A percentile compares a stretch with the other conserved stretches of the same genome.
phyloP scores from a whole-genome alignment of 2,113 vertebrate species.

The Alectura lathami region DNA sequence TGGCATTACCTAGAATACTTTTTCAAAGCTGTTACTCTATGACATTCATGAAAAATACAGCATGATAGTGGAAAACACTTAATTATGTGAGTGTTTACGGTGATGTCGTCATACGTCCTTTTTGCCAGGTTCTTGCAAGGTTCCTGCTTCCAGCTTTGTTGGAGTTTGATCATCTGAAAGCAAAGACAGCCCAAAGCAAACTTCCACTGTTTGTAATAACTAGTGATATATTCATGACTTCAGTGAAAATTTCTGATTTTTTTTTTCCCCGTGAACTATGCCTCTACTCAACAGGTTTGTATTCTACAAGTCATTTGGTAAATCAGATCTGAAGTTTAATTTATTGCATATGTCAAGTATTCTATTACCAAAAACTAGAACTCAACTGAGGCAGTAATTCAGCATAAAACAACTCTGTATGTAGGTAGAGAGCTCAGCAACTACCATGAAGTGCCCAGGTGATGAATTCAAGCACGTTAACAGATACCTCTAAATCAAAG shows the following conservation, averaged over 20 bases:
- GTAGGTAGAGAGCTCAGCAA: background rate
- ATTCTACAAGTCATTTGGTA: background rate
- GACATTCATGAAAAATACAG: background rate
- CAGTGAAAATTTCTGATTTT: background rate
- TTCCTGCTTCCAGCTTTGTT: background rate
- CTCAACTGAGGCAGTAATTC: background rate
- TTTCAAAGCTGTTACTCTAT: background rate
- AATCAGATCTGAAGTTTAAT: background rate
- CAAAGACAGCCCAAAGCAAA: background rate
- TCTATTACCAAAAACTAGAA: background rate
- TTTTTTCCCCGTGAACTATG: background rate
- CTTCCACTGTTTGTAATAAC: background rate
- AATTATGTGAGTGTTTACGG: background rate
- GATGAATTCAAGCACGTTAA: background rate
- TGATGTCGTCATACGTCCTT: background rate
- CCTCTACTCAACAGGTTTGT: background rate
- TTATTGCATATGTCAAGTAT: background rate
- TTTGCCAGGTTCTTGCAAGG: background rate
- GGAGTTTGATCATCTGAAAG: background rate
- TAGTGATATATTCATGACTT: background rate
- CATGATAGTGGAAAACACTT: background rate
- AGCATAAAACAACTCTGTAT: background rate
- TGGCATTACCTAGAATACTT: background rate
- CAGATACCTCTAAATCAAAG: background rate
- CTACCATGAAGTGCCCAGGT: background rate